Percentiles rank a stretch among this genome's conserved stretches.
Evolutionary conservation across 92 coral and sea anemone genomes (phyloP).

Genomic region (Isaurus tuberculatus): DNA sequence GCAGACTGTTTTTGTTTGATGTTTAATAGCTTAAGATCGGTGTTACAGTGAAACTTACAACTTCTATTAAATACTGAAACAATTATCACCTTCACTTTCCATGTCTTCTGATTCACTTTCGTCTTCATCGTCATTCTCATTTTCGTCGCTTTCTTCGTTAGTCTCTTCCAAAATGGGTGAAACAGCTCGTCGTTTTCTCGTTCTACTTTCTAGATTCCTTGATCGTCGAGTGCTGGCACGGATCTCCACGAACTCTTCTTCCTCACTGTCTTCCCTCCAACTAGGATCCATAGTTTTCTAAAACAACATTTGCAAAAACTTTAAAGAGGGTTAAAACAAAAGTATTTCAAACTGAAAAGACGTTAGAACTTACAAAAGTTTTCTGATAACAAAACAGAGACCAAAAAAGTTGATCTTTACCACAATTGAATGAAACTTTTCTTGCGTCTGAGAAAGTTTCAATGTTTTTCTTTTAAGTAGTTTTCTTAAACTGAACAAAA

Average conservation of each 20-base stretch:
- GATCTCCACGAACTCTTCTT: constrained; percentile 65
- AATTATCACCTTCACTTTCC: constrained; percentile 37
- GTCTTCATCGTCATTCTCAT: constrained; percentile 35
- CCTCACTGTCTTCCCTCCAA: constrained; percentile 32
- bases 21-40: no score
- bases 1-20: no score
- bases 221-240: constrained; percentile 52
- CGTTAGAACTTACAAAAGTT: background rate
- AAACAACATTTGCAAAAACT: background rate
- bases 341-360: background rate
- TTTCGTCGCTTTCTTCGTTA: constrained; percentile 48
- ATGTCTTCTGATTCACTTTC: constrained; percentile 55
- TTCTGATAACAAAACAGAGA: background rate
- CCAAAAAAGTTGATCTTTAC: background rate
- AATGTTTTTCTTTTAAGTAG: background rate
- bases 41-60: background rate
- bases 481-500: background rate
- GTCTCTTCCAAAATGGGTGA: constrained; percentile 37
- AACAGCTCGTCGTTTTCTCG: constrained; percentile 53
- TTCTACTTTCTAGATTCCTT: constrained; percentile 41
- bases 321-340: background rate
- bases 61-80: background rate
- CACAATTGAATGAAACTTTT: background rate
- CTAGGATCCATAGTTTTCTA: constrained; percentile 2
- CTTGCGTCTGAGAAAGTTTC: background rate